Base-by-base conservation (phyloP, 2,888 invertebrate genomes). In the Lasius platythorax region DNA sequence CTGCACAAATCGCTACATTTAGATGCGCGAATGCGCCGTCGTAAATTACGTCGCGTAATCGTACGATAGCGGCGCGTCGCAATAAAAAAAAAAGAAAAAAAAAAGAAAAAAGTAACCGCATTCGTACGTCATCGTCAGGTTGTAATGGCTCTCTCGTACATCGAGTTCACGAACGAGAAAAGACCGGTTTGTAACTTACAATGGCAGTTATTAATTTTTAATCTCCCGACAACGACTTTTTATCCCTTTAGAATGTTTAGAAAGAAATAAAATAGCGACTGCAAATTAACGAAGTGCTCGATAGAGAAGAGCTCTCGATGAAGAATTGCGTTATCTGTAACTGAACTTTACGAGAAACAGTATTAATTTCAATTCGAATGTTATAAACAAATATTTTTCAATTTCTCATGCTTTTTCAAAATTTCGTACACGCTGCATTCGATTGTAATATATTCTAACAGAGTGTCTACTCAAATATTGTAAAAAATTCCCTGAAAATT, bases 21-120 rank as follows among this genome's bases (percentile, higher is more conserved):
- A 18, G 61, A 81, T 81, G 61, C 46, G 33, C 12, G 43, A 37
- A 72, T 46, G 58, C 6, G 43, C 18, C 23, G 43, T 79, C 43
- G 0, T 81, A 81, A 72, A 72, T 81, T 72, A 46, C 23, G 33
- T 3, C 61, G 72, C 33, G 28, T 61, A 72, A 79, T 78, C 78
- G 30, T 23, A 43, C 5, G 58, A 43, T 43, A 43, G 43, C 75
- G 68, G 2, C 11, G 67, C 72, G 58, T 61, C 3, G 72, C 6
- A 70, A 68, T 61, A 30, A 23, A 23, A 23, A 23, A 23, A 23
- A 23, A 23, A 23, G 23, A 23, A 23, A 79, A 61, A 61, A 18
- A 73, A 23, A 73, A 18, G 33, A 18, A 58, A 23, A n/a, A 28
- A 6, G n/a, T 70, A 61, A 15, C 15, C n/a, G 23, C 12, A 15